phyloP scores from a whole-genome alignment of 2,888 invertebrate species.

The Mesochorus sp. region DNA sequence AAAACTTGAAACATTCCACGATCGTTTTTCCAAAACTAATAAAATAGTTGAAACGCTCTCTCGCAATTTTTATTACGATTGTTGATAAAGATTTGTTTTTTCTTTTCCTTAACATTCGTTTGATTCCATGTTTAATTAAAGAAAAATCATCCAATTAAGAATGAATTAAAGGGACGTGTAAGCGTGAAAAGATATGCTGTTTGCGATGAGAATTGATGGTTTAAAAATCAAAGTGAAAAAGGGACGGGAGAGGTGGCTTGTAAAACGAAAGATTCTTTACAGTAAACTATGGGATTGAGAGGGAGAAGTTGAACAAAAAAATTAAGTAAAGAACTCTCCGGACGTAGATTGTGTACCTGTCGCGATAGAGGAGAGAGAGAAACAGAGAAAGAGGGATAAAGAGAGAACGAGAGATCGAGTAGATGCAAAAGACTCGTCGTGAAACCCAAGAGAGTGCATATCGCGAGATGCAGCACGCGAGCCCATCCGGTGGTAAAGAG shows the following conservation, averaged over 20 bases:
- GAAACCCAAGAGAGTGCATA: constrained; percentile 44
- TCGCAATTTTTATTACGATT: background rate
- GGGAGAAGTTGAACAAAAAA: background rate
- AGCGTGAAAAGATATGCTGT: constrained; percentile 23
- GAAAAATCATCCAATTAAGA: too few relatives aligned
- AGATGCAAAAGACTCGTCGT: constrained; percentile 22
- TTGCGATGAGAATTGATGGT: background rate
- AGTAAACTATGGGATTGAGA: constrained; percentile 30
- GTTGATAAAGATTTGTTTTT: too few relatives aligned
- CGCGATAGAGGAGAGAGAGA: too few relatives aligned
- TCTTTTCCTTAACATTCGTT: too few relatives aligned
- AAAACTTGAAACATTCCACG: background rate
- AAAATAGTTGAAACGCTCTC: too few relatives aligned
- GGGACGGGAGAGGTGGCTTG: constrained; percentile 1
- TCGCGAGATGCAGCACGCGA: constrained; percentile 51
- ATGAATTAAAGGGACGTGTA: background rate
- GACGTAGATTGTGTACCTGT: constrained; percentile 57
- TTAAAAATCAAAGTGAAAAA: constrained; percentile 29
- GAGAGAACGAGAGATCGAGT: background rate
- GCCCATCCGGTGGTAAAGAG: constrained; percentile 42
- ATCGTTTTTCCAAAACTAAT: background rate
- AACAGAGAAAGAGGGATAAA: background rate
- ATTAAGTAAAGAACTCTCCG: background rate
- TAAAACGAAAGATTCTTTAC: constrained; percentile 19
- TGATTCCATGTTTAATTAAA: too few relatives aligned